Evolutionary conservation across 2,888 invertebrate genomes (phyloP).

Genomic region (Macrophya alboannulata): DNA sequence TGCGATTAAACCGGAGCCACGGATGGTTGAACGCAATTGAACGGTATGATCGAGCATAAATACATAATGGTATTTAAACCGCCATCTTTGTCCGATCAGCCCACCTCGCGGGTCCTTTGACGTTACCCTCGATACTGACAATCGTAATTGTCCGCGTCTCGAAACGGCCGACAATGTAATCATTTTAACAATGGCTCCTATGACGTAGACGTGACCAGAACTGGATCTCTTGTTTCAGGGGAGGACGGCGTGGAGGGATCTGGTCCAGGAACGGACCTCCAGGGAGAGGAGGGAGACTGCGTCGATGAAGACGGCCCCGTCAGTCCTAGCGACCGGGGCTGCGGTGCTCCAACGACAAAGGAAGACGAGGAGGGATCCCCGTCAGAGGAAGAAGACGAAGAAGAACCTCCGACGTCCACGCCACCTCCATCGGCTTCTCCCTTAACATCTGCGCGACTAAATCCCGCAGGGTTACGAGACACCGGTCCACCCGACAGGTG

Average conservation of each 20-base stretch:
- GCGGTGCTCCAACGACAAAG: constrained; percentile 79
- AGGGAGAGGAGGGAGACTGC: constrained; percentile 84
- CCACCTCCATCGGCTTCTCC: constrained; percentile 74
- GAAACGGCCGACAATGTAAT: constrained; percentile 4
- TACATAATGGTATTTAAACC: constrained; percentile 29
- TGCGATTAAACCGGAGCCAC: constrained; percentile 34
- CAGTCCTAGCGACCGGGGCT: constrained; percentile 79
- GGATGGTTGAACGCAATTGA: constrained; percentile 53
- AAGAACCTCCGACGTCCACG: constrained; percentile 72
- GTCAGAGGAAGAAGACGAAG: constrained; percentile 77
- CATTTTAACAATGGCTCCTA: constrained; percentile 5
- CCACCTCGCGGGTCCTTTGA: constrained; percentile 32
- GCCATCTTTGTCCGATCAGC: constrained; percentile 21
- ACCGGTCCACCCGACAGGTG: constrained; percentile 76
- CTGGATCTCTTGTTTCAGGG: constrained; percentile 80
- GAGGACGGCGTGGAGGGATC: constrained; percentile 80
- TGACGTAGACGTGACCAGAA: constrained; percentile 41
- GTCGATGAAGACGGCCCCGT: constrained; percentile 83
- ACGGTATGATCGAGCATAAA: constrained; percentile 50
- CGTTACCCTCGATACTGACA: constrained; percentile 33
- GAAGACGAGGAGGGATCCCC: constrained; percentile 81
- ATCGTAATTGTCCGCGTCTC: neutral
- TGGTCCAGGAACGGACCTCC: constrained; percentile 78
- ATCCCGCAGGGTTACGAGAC: constrained; percentile 76
- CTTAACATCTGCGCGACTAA: constrained; percentile 74